These are phyloP conservation scores for Pentamera pediparva DNA, from an alignment of 53 echinoderm and acorn worm genomes.

Conservation along the genomic window DNA sequence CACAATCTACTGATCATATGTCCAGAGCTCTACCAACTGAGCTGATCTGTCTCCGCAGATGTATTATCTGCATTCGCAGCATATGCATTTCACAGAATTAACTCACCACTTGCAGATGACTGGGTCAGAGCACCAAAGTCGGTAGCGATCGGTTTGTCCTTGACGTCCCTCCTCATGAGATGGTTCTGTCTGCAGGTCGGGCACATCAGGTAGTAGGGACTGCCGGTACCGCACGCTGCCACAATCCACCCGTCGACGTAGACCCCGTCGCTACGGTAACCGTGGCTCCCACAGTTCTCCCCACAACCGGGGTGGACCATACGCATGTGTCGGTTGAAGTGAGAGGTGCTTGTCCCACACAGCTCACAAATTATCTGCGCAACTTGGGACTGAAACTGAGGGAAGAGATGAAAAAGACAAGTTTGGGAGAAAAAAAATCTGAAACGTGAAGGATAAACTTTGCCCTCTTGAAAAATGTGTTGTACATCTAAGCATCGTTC, in stretches of 20 bases:
- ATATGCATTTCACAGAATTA: not conserved
- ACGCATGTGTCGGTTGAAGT: constrained; percentile 93
- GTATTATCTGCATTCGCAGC: not conserved
- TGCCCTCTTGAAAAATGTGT: too few relatives aligned
- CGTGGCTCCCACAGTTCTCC: constrained; percentile 89
- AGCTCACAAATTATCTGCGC: constrained; percentile 85
- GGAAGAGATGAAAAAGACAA: too few relatives aligned
- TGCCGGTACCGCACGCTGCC: constrained; percentile 90
- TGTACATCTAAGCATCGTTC: too few relatives aligned
- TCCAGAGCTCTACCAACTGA: too few relatives aligned
- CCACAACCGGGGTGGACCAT: constrained; percentile 85
- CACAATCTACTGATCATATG: too few relatives aligned
- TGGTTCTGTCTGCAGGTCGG: constrained; percentile 72
- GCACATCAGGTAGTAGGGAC: constrained; percentile 93
- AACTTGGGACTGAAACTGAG: constrained; percentile 31
- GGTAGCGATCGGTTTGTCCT: constrained; percentile 15
- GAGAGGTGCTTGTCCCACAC: constrained; percentile 60
- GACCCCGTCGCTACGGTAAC: constrained; percentile 89
- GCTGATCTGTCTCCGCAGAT: too few relatives aligned
- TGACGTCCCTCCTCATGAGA: constrained; percentile 48
- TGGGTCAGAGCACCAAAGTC: constrained; percentile 23
- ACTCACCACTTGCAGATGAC: constrained; percentile 16
- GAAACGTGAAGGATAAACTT: too few relatives aligned
- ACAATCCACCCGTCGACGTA: constrained; percentile 93
- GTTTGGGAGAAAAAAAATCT: too few relatives aligned